Conservation (phyloP, 2,797 vertebrate species). For the Myiothlypis chrysogaster region DNA sequence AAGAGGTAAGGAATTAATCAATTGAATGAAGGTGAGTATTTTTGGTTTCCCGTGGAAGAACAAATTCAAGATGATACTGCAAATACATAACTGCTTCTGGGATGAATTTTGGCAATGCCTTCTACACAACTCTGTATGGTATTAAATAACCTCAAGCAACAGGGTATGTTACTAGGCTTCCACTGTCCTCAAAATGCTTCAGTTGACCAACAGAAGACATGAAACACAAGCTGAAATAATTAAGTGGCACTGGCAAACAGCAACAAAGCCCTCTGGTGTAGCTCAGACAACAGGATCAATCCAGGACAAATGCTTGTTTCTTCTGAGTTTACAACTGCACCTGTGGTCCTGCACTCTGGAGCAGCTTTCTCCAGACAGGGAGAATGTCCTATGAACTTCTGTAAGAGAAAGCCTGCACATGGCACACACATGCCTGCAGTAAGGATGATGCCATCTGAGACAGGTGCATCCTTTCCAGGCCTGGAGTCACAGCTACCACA, state of each 20-base stretch:
- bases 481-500: background rate
- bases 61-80: background rate
- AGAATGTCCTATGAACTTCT: background rate
- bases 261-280: background rate
- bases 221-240: background rate
- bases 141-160: background rate
- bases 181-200: background rate
- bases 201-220: background rate
- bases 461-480: background rate
- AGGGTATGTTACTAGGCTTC: background rate
- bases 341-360: background rate
- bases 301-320: background rate
- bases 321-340: background rate
- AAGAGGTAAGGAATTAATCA: background rate
- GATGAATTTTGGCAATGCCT: background rate
- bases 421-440: accelerated
- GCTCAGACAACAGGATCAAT: background rate
- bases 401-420: background rate
- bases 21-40: background rate
- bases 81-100: background rate
- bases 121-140: background rate
- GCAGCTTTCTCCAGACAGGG: background rate
- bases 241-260: background rate
- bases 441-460: background rate
- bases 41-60: conserved; percentile 4